Percentiles rank a stretch among this genome's conserved stretches.
phyloP scores from a whole-genome alignment of 2,888 invertebrate genomes.

The Erpobdella octoculata region DNA sequence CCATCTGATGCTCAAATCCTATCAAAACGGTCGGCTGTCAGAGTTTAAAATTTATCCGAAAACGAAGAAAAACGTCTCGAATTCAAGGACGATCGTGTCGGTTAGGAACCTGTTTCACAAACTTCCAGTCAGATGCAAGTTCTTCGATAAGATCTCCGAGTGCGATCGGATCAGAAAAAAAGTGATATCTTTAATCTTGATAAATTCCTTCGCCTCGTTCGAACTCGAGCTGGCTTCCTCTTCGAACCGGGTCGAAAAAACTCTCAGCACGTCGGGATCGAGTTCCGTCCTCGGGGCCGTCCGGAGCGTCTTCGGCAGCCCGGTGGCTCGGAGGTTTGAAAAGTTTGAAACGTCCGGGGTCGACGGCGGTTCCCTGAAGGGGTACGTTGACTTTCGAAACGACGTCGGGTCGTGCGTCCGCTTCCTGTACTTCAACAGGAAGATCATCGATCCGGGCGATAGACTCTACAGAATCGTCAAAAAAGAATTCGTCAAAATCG shows the following conservation, averaged over 20 bases:
- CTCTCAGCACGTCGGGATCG: background rate
- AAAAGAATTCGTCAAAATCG: too few relatives aligned
- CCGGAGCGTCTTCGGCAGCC: too few relatives aligned
- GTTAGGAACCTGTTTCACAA: conserved; percentile 17
- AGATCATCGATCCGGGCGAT: background rate
- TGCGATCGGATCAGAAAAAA: background rate
- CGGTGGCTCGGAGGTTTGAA: too few relatives aligned
- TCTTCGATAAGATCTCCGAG: conserved; percentile 4
- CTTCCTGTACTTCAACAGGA: conserved; percentile 22
- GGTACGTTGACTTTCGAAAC: background rate
- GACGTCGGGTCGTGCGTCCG: background rate
- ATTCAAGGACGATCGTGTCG: background rate
- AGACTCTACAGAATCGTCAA: background rate
- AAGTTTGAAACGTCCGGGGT: background rate
- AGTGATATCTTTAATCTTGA: conserved; percentile 2
- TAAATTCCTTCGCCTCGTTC: background rate
- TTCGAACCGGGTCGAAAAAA: background rate
- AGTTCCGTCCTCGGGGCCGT: too few relatives aligned
- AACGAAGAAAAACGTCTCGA: background rate
- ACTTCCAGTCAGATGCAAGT: conserved; percentile 16
- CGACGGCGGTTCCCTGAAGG: background rate
- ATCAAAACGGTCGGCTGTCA: background rate
- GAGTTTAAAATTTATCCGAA: conserved; percentile 1
- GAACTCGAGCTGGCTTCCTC: background rate
- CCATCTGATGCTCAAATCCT: conserved; percentile 2